A percentile compares a stretch with the other conserved stretches of the same genome.
phyloP scores from a whole-genome alignment of 2,888 invertebrate species.

The Uloborus plumipes region DNA sequence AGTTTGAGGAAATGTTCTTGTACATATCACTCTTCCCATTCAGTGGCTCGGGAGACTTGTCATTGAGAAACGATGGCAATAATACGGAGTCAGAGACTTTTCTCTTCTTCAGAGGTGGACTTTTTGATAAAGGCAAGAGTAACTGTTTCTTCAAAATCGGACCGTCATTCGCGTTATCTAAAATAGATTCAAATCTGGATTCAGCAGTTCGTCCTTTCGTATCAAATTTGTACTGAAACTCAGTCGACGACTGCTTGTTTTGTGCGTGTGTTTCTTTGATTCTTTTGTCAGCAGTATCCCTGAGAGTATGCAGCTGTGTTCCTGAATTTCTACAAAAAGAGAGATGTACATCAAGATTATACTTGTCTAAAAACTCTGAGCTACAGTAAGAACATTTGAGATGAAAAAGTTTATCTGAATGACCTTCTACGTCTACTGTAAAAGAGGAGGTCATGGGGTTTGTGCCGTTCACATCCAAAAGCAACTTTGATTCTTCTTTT shows the following conservation, averaged over 20 bases:
- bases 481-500: conserved; percentile 30
- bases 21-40: conserved; percentile 4
- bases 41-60: neutral
- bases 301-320: conserved; percentile 33
- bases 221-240: conserved; percentile 28
- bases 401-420: conserved; percentile 27
- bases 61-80: conserved; percentile 11
- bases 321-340: conserved; percentile 75
- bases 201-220: conserved; percentile 3
- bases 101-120: conserved; percentile 67
- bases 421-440: conserved; percentile 1
- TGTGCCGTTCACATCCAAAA: conserved; percentile 60
- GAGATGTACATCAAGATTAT: conserved; percentile 85
- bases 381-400: conserved; percentile 80
- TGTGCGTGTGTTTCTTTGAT: conserved; percentile 69
- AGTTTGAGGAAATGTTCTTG: conserved; percentile 10
- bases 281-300: conserved; percentile 33
- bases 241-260: conserved; percentile 6
- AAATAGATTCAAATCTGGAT: conserved; percentile 14
- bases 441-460: conserved; percentile 69
- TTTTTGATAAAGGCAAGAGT: conserved; percentile 46
- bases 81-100: conserved; percentile 67
- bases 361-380: conserved; percentile 83
- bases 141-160: conserved; percentile 55
- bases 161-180: conserved; percentile 22